Percentiles rank a stretch among this genome's conserved stretches.
These are phyloP conservation scores for Vanacampus margaritifer DNA, from an alignment of 2,113 vertebrate genomes.

Conservation along the genomic window DNA sequence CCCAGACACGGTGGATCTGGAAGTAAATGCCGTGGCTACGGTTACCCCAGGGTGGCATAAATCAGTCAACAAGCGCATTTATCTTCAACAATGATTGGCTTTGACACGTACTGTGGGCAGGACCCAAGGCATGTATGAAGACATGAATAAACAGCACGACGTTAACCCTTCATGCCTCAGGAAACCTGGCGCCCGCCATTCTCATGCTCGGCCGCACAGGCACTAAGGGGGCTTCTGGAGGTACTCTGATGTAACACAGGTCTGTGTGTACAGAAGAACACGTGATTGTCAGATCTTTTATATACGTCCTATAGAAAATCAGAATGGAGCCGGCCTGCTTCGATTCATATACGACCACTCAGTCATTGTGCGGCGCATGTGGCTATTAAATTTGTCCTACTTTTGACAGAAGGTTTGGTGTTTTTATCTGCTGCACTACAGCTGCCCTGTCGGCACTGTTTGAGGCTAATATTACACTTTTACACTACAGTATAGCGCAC, in stretches of 20 bases:
- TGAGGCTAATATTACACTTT: conserved; percentile 25
- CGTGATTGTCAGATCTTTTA: conserved; percentile 3
- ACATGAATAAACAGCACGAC: conserved; percentile 48
- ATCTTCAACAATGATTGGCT: conserved; percentile 47
- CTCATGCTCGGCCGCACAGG: conserved; percentile 24
- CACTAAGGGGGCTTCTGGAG: conserved; percentile 31
- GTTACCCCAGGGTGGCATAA: conserved; percentile 30
- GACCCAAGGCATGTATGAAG: conserved; percentile 38
- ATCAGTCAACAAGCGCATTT: conserved; percentile 45
- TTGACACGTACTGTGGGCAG: conserved; percentile 47
- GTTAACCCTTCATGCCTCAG: conserved; percentile 49
- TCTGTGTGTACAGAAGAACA: conserved; percentile 28
- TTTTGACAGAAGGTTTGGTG: conserved; percentile 13
- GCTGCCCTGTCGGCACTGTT: conserved; percentile 11
- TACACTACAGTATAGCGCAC: conserved; percentile 3
- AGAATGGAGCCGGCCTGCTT: conserved; percentile 17
- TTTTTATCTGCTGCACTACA: conserved; percentile 25
- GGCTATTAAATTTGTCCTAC: conserved; percentile 48
- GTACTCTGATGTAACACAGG: conserved; percentile 30
- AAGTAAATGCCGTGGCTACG: conserved; percentile 23
- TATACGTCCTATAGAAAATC: conserved; percentile 26
- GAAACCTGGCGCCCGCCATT: conserved; percentile 34
- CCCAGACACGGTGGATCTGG: conserved; percentile 29
- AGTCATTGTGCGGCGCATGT: conserved; percentile 38
- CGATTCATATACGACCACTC: conserved; percentile 30